These are phyloP conservation scores for Penaeus monodon DNA, from an alignment of 2,888 invertebrate species.

Conservation along the genomic window DNA sequence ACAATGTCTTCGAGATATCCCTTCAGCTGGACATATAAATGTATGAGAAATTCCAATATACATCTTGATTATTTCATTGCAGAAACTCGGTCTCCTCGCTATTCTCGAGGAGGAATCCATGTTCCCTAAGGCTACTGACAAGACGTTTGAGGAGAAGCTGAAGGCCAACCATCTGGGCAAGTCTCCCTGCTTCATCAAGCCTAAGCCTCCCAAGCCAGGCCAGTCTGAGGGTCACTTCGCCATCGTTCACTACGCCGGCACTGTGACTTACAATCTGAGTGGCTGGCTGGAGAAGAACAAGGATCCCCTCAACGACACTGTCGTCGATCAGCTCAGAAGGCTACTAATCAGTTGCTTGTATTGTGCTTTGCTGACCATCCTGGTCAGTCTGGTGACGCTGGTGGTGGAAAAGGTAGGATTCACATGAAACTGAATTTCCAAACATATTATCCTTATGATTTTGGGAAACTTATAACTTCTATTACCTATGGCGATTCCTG, in stretches of 20 bases:
- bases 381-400: no score
- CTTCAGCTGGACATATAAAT: no score
- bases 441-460: no score
- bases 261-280: conserved; percentile 96
- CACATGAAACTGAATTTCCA: no score
- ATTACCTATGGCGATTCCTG: no score
- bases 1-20: no score
- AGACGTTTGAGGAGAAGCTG: conserved; percentile 98
- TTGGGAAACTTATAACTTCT: no score
- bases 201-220: conserved; percentile 96
- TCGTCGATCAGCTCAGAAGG: conserved; percentile 96
- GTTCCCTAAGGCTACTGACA: conserved; percentile 99
- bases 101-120: conserved; percentile 99
- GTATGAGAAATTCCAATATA: no score
- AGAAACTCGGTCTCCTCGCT: conserved; percentile 65
- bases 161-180: conserved; percentile 99
- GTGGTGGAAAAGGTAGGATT: no score
- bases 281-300: conserved; percentile 99
- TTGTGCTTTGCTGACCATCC: no score
- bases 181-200: conserved; percentile 95
- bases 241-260: conserved; percentile 98
- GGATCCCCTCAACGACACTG: conserved; percentile 99
- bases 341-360: conserved; percentile 68
- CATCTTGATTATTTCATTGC: no score
- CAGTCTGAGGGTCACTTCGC: conserved; percentile 96